Evolutionary conservation across 2,113 vertebrate genomes (phyloP).

Genomic region (Phrynosoma blainvillii): DNA sequence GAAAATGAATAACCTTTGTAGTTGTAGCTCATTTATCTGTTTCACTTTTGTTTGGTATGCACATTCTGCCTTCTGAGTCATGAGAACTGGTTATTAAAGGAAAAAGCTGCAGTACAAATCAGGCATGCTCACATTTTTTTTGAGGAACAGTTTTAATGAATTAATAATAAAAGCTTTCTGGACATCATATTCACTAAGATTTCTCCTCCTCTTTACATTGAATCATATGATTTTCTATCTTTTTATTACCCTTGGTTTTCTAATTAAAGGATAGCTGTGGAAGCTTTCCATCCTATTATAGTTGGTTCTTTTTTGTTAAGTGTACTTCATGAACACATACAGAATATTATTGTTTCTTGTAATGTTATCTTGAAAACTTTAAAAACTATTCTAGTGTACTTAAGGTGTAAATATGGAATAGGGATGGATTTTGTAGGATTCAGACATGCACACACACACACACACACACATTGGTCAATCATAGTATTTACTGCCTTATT

Average conservation of each 20-base stretch:
- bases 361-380: neutral
- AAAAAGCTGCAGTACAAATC: neutral
- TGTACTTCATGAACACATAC: slow-evolving; percentile 9
- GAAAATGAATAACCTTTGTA: slow-evolving; percentile 12
- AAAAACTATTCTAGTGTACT: slow-evolving; percentile 7
- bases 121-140: slow-evolving; percentile 5
- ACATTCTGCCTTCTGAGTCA: neutral
- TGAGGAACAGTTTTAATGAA: slow-evolving; percentile 20
- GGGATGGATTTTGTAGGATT: neutral
- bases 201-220: neutral
- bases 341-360: neutral
- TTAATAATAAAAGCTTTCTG: neutral
- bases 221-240: neutral
- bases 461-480: neutral
- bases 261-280: slow-evolving; percentile 7
- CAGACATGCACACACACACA: neutral
- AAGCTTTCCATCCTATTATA: slow-evolving; percentile 18
- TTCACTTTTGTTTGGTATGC: neutral
- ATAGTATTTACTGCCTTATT: neutral
- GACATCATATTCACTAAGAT: rapidly evolving
- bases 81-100: slow-evolving; percentile 26
- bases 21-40: neutral
- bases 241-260: neutral
- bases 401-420: neutral
- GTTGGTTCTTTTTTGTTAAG: slow-evolving; percentile 10